phyloP scores from a whole-genome alignment of 2,113 vertebrate species.

The Forbesichthys papilliferus region DNA sequence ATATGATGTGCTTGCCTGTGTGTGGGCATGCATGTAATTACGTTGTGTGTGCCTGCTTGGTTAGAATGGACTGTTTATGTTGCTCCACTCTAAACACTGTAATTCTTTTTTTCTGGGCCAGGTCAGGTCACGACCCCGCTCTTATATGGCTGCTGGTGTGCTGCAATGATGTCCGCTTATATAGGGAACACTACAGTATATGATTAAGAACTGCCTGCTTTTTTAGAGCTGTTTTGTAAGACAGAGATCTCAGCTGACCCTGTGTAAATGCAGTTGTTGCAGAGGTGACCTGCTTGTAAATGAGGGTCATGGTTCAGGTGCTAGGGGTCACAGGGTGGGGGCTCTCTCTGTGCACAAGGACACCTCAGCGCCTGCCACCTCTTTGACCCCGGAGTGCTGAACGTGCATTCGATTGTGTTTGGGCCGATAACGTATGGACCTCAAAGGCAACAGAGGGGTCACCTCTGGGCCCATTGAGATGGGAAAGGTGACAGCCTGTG shows the following conservation, averaged over 20 bases:
- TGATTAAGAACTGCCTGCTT: conserved; percentile 69
- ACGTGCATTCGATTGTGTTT: conserved; percentile 82
- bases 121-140: conserved; percentile 50
- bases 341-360: conserved; percentile 60
- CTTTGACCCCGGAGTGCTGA: conserved; percentile 75
- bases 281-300: conserved; percentile 79
- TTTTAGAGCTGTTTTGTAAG: conserved; percentile 68
- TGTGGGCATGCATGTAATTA: conserved; percentile 1
- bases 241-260: conserved; percentile 79
- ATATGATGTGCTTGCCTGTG: background rate
- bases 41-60: background rate
- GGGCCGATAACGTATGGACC: conserved; percentile 75
- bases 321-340: conserved; percentile 66
- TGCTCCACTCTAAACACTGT: conserved; percentile 32
- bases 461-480: conserved; percentile 73
- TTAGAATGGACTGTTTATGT: conserved; percentile 26
- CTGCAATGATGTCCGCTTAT: conserved; percentile 46
- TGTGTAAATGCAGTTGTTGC: conserved; percentile 81
- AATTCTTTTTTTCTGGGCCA: conserved; percentile 32
- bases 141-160: conserved; percentile 43
- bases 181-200: conserved; percentile 55
- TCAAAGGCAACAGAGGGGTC: conserved; percentile 70
- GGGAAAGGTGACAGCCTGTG: conserved; percentile 79
- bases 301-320: conserved; percentile 79
- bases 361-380: conserved; percentile 57